Base-by-base conservation (phyloP, 2,113 vertebrate genomes). In the Prunella fulvescens region DNA sequence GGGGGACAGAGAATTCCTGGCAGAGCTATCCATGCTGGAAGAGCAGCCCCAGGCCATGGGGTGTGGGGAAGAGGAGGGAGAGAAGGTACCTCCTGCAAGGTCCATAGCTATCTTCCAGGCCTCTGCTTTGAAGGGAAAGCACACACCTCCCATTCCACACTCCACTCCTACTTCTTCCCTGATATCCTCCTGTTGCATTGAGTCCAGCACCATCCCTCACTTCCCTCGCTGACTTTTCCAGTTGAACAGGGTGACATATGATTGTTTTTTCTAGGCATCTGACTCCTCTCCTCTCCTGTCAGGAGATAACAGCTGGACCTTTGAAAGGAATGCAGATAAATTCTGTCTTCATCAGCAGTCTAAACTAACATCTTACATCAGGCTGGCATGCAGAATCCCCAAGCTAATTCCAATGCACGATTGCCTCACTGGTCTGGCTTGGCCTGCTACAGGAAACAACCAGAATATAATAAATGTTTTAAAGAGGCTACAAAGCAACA, bases 321-420 rank as follows among this genome's bases (percentile, higher is more conserved):
- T 64, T 88, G 67, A 57, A 89, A 95, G 56, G 81, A 87, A 78
- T 72, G 61, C 61, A 89, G 70, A 85, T 73, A 69, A 82, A 80
- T 50, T 87, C 31, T 73, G 22, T 66, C 73, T 81, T 54, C 62
- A 86, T 58, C 65, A 88, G 67, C 82, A 83, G 44, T 47, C 90
- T 84, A 69, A 89, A 58, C 47, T 72, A 86, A 85, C 45, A 45
- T 28, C 66, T 50, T 40, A 26, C 0, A 0, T 61, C 60, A 86
- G 20, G 19, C 14, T 40, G 65, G 42, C 47, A 83, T 10, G 50
- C 50, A 86, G 65, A 94, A 91, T 78, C 19, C 72, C 17, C 47
- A 47, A 14, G 29, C 35, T 72, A 60, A 48, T 88, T 60, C 0
- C 0, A 73, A 70, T 13, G 19, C 24, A 23, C 9, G 13, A 33